These are phyloP conservation scores for Platygyra sinensis DNA, from an alignment of 64 coral and sea anemone genomes.

Conservation along the genomic window DNA sequence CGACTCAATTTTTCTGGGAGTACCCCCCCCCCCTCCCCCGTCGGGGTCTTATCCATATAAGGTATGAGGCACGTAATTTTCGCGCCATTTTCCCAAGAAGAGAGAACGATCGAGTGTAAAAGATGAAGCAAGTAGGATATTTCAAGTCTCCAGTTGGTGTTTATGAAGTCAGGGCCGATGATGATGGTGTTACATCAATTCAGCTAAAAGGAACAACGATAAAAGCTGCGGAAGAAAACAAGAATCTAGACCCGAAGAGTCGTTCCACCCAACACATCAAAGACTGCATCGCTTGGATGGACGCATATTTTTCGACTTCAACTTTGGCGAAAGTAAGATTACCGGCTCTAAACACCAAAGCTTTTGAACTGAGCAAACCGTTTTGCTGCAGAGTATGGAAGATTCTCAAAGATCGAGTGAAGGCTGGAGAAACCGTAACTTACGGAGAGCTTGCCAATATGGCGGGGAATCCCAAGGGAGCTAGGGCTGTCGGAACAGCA, in stretches of 20 bases:
- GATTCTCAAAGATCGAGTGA: constrained; percentile 62
- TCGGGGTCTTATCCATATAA: no score
- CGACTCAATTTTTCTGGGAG: no score
- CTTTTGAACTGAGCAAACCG: constrained; percentile 38
- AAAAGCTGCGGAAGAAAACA: background rate
- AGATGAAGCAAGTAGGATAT: constrained; percentile 21
- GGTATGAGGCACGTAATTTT: background rate
- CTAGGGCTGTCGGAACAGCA: constrained; percentile 89
- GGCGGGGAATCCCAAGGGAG: constrained; percentile 79
- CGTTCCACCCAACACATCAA: constrained; percentile 46
- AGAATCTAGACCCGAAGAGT: background rate
- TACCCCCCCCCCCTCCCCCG: no score
- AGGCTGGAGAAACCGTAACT: constrained; percentile 70
- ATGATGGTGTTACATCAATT: constrained; percentile 64
- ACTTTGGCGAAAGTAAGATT: constrained; percentile 30
- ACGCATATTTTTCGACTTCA: constrained; percentile 76
- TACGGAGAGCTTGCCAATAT: constrained; percentile 90
- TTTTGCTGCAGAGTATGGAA: constrained; percentile 91
- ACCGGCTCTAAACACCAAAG: constrained; percentile 65
- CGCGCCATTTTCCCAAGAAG: background rate
- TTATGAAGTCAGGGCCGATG: constrained; percentile 83
- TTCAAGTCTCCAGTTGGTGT: constrained; percentile 68
- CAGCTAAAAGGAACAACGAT: constrained; percentile 6
- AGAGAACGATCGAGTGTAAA: background rate
- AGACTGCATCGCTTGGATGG: constrained; percentile 70